Percentiles rank a stretch among this genome's conserved stretches.
Evolutionary conservation across 2,113 vertebrate genomes (phyloP).

Genomic region (Pagrus major): DNA sequence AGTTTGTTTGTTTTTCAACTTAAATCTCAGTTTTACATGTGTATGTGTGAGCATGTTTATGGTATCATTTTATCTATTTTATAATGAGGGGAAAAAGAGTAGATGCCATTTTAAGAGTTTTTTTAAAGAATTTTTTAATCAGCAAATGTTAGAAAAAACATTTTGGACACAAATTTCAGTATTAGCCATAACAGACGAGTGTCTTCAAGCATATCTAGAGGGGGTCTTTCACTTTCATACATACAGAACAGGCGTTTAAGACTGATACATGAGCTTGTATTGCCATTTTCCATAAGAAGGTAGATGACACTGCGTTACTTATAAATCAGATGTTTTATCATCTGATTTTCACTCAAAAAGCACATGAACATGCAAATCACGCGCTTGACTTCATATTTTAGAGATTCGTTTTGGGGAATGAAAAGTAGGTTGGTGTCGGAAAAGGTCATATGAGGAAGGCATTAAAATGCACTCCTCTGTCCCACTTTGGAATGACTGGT

Average conservation of each 20-base stretch:
- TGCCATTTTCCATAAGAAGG: no score
- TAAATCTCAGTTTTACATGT: neutral
- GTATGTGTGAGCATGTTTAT: neutral
- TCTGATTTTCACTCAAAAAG: neutral
- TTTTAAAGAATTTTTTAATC: neutral
- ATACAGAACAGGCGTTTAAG: neutral
- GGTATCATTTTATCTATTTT: neutral
- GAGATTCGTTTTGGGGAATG: neutral
- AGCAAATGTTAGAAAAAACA: no score
- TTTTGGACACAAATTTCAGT: neutral
- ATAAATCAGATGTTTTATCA: neutral
- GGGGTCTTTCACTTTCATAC: neutral
- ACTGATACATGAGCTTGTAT: neutral
- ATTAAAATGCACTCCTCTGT: slow-evolving; percentile 12
- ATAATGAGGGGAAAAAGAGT: neutral
- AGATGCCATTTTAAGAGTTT: no score
- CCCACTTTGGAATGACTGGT: neutral
- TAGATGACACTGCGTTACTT: neutral
- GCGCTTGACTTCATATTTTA: slow-evolving; percentile 2
- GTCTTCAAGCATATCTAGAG: neutral
- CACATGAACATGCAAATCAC: slow-evolving; percentile 5
- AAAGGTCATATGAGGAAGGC: slow-evolving; percentile 6
- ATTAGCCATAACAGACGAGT: neutral
- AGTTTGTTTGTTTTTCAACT: neutral
- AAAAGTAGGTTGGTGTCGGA: neutral